Percentiles rank a stretch among this genome's conserved stretches.
Evolutionary conservation across 2,797 vertebrate species (phyloP).

Genomic region (Coccyzus lansbergi): DNA sequence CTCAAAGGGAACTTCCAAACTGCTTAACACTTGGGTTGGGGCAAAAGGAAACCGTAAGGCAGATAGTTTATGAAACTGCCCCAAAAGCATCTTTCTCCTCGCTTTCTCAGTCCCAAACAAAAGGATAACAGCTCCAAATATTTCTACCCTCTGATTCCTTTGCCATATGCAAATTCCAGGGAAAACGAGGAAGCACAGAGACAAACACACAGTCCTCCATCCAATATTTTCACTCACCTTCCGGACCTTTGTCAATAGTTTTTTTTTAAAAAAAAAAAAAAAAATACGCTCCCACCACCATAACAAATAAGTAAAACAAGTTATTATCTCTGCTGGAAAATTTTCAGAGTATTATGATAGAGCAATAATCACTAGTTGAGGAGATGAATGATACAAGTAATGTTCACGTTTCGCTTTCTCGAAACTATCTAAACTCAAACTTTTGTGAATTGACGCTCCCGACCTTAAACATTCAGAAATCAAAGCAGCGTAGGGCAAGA

Average conservation of each 20-base stretch:
- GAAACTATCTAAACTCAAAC: not conserved
- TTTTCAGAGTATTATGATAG: not conserved
- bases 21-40: not conserved
- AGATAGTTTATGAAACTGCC: not conserved
- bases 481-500: not conserved
- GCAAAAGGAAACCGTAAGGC: not conserved
- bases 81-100: not conserved
- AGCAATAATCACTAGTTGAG: not conserved
- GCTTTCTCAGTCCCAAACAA: not conserved
- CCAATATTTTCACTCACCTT: not conserved
- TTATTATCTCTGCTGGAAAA: not conserved
- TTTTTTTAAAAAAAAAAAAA: too few relatives aligned
- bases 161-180: not conserved
- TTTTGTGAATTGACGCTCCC: not conserved
- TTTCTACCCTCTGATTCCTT: not conserved
- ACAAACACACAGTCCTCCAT: not conserved
- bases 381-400: not conserved
- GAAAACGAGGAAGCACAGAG: not conserved
- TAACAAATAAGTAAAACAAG: not conserved
- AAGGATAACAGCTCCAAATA: not conserved
- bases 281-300: fast-evolving
- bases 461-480: not conserved
- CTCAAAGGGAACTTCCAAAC: constrained; percentile 4
- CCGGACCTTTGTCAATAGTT: not conserved
- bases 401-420: not conserved